These are phyloP conservation scores for Leptopilina clavipes DNA, from an alignment of 1,140 invertebrate species.

Conservation along the genomic window DNA sequence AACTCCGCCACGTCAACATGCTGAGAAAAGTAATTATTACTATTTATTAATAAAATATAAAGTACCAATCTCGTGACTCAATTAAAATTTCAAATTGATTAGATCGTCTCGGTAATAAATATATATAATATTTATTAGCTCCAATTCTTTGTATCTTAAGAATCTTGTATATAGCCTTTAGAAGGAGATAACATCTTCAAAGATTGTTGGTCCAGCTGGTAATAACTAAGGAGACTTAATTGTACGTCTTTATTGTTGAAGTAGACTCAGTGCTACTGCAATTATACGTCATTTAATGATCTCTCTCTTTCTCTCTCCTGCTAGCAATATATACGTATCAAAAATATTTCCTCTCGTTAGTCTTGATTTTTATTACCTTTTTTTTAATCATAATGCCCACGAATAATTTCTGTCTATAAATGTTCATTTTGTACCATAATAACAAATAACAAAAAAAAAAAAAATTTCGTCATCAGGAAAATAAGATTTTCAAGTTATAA, in stretches of 20 bases:
- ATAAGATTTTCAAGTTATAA: no score
- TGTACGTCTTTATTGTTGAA: conserved; percentile 57
- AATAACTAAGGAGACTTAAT: conserved; percentile 54
- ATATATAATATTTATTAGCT: conserved; percentile 11
- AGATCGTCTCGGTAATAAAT: conserved; percentile 34
- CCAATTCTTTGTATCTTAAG: conserved; percentile 15
- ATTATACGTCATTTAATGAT: conserved; percentile 56
- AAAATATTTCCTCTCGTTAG: conserved; percentile 55
- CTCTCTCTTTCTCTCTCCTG: conserved; percentile 34
- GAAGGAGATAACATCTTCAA: conserved; percentile 49
- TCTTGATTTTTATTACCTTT: not conserved
- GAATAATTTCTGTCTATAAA: no score
- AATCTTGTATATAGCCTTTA: not conserved
- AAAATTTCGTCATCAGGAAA: no score
- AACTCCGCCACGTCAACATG: not conserved
- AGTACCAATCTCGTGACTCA: conserved; percentile 46
- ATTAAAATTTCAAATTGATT: conserved; percentile 46
- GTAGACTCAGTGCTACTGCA: conserved; percentile 41
- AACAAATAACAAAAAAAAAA: no score
- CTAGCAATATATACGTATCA: conserved; percentile 51
- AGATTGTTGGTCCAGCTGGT: conserved; percentile 42
- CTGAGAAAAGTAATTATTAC: conserved; percentile 48
- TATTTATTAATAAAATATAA: conserved; percentile 17
- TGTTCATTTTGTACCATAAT: no score
- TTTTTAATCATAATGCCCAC: no score